Evolutionary conservation across 2,888 invertebrate genomes (phyloP).

Genomic region (Nipponacmea schrenckii): DNA sequence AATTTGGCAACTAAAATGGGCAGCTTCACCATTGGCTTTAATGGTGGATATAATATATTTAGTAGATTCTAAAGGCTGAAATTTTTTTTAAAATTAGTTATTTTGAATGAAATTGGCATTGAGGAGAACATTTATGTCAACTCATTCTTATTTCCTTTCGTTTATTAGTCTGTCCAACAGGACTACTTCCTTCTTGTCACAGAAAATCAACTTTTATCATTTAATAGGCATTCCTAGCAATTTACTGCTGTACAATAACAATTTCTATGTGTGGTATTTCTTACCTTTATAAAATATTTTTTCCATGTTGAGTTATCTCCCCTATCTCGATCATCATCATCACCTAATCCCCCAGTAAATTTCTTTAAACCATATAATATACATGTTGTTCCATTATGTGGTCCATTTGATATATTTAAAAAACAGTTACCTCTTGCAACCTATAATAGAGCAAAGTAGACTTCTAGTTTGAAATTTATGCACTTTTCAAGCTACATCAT

Average conservation of each 20-base stretch:
- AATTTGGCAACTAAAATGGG: constrained; percentile 66
- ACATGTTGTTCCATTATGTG: constrained; percentile 43
- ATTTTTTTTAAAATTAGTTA: neutral
- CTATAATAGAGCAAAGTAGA: constrained; percentile 34
- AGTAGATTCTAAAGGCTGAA: constrained; percentile 55
- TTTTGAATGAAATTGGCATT: too few relatives aligned
- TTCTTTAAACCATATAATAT: constrained; percentile 68
- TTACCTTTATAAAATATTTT: constrained; percentile 67
- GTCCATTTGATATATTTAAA: constrained; percentile 53
- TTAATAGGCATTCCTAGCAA: too few relatives aligned
- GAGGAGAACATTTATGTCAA: too few relatives aligned
- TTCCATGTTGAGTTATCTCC: constrained; percentile 66
- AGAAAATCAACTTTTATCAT: too few relatives aligned
- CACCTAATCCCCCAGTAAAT: constrained; percentile 70
- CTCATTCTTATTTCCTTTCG: too few relatives aligned
- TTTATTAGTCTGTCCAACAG: too few relatives aligned
- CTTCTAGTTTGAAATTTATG: neutral
- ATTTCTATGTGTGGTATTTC: too few relatives aligned
- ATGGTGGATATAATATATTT: constrained; percentile 54
- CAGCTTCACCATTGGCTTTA: constrained; percentile 70
- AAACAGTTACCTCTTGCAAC: constrained; percentile 69
- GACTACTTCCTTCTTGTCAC: too few relatives aligned
- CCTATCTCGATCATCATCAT: constrained; percentile 68
- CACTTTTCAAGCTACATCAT: too few relatives aligned
- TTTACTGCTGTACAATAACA: too few relatives aligned